Evolutionary conservation across 2,888 invertebrate genomes (phyloP).

Genomic region (Ochropleura leucogaster): DNA sequence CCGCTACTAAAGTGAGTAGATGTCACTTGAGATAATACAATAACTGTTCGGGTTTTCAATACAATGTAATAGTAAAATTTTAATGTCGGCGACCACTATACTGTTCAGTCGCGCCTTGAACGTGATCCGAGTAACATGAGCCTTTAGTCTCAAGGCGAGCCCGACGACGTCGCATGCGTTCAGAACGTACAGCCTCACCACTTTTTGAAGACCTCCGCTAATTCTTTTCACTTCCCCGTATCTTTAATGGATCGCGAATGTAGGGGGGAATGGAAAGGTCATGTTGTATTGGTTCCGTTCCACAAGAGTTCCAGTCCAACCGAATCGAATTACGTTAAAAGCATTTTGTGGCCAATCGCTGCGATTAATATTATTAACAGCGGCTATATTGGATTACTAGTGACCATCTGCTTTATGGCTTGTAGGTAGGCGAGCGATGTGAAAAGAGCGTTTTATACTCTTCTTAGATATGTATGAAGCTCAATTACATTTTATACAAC

Average conservation of each 20-base stretch:
- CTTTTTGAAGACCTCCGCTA: constrained; percentile 76
- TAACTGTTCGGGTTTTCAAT: constrained; percentile 72
- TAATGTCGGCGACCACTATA: constrained; percentile 77
- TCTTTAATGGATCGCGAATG: constrained; percentile 67
- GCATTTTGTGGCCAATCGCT: constrained; percentile 88
- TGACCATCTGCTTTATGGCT: constrained; percentile 72
- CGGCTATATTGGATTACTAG: constrained; percentile 82
- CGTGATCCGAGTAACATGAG: constrained; percentile 89
- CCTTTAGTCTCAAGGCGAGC: constrained; percentile 87
- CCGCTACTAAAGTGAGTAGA: constrained; percentile 53
- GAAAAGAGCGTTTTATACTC: constrained; percentile 47
- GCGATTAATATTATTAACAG: constrained; percentile 87
- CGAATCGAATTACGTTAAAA: constrained; percentile 89
- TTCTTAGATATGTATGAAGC: constrained; percentile 17
- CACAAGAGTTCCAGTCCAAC: constrained; percentile 84
- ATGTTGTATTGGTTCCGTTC: constrained; percentile 80
- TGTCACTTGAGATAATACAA: constrained; percentile 54
- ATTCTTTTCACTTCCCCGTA: constrained; percentile 72
- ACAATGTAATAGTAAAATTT: constrained; percentile 76
- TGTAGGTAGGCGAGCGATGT: constrained; percentile 59
- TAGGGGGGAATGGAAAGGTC: constrained; percentile 74
- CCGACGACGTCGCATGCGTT: constrained; percentile 81
- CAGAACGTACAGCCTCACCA: constrained; percentile 76
- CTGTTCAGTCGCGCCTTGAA: constrained; percentile 86
- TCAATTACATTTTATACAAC: constrained; percentile 24